Evolutionary conservation across 2,113 vertebrate genomes (phyloP), one percentile per base, ranked within the genome.

Genomic region (Tauraco erythrolophus): DNA sequence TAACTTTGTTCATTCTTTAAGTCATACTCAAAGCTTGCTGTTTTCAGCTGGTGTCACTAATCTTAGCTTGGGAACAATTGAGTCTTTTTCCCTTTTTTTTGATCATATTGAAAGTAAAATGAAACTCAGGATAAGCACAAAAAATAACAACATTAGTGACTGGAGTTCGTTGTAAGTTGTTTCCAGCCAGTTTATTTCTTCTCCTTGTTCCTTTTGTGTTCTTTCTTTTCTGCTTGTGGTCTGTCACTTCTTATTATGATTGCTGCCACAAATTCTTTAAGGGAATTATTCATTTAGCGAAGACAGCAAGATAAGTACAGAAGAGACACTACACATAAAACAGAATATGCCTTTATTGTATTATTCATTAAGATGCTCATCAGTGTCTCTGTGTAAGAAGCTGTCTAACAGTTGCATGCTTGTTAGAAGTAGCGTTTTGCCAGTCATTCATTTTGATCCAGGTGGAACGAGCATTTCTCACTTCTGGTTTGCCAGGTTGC

Each of bases 311-410:
- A 58, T 83, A 75, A 70, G 48, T 71, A 28, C 39, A 54, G 57
- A 69, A 24, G 53, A 89, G 81, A 75, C 50, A 35, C 46, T 62
- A 30, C 65, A 84, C 76, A 65, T 89, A 45, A 96, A 94, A 18
- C 70, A 91, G 88, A 74, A 60, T 78, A n/a, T 88, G 25, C 56
- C 68, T 96, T 85, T 94, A 62, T 85, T 95, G 64, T 95, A 94
- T 94, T 95, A 95, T 96, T 97, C 48, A 95, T 92, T 64, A 75
- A 88, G 90, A 37, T 82, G 27, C 53, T 94, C 24, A 46, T 97
- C 76, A 51, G 61, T 56, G 43, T 82, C 82, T 88, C 74, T 87
- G 78, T 79, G 61, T 88, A 76, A 57, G 77, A 79, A 76, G 48
- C 81, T 88, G 92, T 72, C 70, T 51, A 69, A 51, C 27, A 76